Evolutionary conservation across 2,888 invertebrate species (phyloP).

Genomic region (Caradrina clavipalpis): DNA sequence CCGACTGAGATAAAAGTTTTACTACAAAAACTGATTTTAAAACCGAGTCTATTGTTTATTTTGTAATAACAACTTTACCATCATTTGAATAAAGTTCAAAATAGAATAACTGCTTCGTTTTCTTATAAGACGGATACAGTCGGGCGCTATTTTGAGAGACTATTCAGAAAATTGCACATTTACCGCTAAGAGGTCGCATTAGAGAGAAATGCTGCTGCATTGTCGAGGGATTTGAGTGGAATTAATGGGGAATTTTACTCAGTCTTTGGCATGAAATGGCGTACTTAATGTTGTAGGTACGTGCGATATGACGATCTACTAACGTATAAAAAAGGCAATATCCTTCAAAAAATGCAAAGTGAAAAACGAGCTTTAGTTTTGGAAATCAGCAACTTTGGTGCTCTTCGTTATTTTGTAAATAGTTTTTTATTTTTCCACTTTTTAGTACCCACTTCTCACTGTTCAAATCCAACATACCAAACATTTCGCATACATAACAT

Average conservation of each 20-base stretch:
- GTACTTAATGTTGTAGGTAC: too few species aligned
- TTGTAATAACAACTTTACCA: neutral
- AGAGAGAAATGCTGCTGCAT: neutral
- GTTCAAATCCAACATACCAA: too few species aligned
- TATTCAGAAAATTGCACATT: conserved; percentile 23
- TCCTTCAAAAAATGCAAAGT: too few species aligned
- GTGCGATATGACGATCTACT: too few species aligned
- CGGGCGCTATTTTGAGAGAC: neutral
- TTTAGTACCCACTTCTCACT: too few species aligned
- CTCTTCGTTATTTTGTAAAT: too few species aligned
- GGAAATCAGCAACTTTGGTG: too few species aligned
- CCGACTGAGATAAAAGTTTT: neutral
- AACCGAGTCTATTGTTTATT: neutral
- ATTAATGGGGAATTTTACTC: neutral
- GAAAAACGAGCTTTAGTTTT: too few species aligned
- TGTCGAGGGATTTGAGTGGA: neutral
- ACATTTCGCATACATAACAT: too few species aligned
- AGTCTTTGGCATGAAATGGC: neutral
- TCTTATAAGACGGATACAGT: too few species aligned
- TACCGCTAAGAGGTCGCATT: conserved; percentile 7
- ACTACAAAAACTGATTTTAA: neutral
- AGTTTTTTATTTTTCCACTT: too few species aligned
- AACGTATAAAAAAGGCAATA: too few species aligned
- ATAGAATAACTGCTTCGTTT: neutral
- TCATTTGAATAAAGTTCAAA: neutral